A percentile compares a stretch with the other conserved stretches of the same genome.
Conservation (phyloP, 2,888 invertebrate genomes). For the Drosophila prostipennis region DNA sequence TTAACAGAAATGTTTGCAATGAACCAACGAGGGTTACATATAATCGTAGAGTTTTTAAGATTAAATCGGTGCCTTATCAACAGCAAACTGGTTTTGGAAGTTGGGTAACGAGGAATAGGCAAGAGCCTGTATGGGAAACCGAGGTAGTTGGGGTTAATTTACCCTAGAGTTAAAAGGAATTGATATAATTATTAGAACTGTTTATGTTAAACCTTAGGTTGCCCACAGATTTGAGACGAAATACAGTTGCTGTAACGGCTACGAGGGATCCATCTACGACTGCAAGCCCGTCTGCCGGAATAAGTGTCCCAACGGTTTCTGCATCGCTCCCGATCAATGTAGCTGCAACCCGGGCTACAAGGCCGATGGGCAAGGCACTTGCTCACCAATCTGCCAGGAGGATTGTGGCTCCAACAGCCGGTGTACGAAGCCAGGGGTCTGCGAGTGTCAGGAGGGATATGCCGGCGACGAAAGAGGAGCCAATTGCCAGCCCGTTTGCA, state of each 20-base stretch:
- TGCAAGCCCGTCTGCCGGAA: conserved; percentile 37
- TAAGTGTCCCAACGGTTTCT: conserved; percentile 37
- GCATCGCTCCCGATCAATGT: conserved; percentile 49
- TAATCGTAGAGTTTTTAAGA: neutral
- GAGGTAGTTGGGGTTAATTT: neutral
- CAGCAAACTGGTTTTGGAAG: neutral
- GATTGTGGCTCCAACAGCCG: conserved; percentile 52
- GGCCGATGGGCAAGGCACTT: conserved; percentile 4
- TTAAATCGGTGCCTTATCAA: neutral
- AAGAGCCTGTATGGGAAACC: neutral
- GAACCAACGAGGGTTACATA: neutral
- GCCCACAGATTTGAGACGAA: neutral
- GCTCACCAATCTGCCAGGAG: conserved; percentile 16
- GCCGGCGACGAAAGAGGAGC: neutral
- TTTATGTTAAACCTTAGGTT: conserved; percentile 8
- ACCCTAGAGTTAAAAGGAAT: too few relatives aligned
- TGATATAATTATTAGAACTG: too few relatives aligned
- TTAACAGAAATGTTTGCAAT: neutral
- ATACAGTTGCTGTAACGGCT: conserved; percentile 48
- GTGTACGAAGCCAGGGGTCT: conserved; percentile 61
- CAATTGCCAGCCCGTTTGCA: conserved; percentile 48
- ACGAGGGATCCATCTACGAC: conserved; percentile 26
- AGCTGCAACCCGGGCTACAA: conserved; percentile 55
- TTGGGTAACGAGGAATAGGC: neutral
- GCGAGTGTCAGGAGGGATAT: conserved; percentile 54